phyloP scores from a whole-genome alignment of 1,140 invertebrate species.

The Drosophila pseudoananassae region DNA sequence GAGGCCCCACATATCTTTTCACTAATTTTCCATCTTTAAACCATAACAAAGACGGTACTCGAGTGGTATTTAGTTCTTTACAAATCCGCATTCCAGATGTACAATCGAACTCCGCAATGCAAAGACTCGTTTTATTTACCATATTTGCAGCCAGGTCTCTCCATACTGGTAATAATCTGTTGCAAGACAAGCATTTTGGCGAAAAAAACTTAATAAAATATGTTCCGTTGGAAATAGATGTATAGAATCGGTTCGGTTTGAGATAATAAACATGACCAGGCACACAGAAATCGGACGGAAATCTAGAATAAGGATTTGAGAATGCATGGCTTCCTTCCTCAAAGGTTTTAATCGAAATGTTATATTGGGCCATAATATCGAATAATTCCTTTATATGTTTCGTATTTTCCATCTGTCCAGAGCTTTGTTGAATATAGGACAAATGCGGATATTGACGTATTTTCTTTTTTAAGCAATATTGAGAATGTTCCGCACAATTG shows the following conservation, averaged over 20 bases:
- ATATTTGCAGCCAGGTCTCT: slow-evolving; percentile 5
- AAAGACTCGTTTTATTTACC: slow-evolving; percentile 5
- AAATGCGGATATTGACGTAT: background rate
- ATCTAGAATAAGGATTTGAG: background rate
- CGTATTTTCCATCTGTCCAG: background rate
- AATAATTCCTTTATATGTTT: background rate
- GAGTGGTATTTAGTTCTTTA: background rate
- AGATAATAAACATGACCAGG: slow-evolving; percentile 3
- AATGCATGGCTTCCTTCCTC: too few relatives aligned
- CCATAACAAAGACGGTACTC: slow-evolving; percentile 5
- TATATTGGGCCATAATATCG: background rate
- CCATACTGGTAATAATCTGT: background rate
- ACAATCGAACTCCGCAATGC: slow-evolving; percentile 24
- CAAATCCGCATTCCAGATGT: background rate
- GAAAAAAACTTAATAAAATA: slow-evolving; percentile 21
- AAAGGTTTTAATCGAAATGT: background rate
- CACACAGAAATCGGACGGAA: background rate
- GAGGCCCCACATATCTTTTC: slow-evolving; percentile 1
- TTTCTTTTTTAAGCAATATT: background rate
- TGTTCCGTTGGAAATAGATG: background rate
- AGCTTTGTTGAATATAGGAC: background rate
- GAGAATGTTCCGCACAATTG: slow-evolving; percentile 1
- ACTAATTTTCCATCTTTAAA: slow-evolving; percentile 7
- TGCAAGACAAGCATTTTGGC: slow-evolving; percentile 1
- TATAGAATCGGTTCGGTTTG: background rate